These are phyloP conservation scores for Cyclopterus lumpus DNA, from an alignment of 2,797 vertebrate genomes.

Conservation along the genomic window DNA sequence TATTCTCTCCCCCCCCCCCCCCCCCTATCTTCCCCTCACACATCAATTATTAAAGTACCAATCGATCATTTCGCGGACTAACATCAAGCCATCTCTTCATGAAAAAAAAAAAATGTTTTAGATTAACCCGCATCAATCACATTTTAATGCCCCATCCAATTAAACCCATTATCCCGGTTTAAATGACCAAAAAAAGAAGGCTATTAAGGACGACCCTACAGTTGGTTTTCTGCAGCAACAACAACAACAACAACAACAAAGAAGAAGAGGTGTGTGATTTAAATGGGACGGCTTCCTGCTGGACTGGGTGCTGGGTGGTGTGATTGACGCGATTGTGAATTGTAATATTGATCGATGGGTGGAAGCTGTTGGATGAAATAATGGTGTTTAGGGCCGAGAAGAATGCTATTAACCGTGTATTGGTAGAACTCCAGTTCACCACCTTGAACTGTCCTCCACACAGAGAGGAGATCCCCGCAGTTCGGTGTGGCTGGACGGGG, in stretches of 20 bases:
- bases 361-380: conserved; percentile 76
- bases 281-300: conserved; percentile 57
- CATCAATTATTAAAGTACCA: conserved; percentile 87
- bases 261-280: conserved; percentile 46
- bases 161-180: conserved; percentile 53
- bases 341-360: conserved; percentile 79
- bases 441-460: conserved; percentile 68
- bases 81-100: conserved; percentile 77
- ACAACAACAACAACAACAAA: background rate
- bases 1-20: conserved; percentile 47
- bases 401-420: conserved; percentile 66
- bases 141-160: conserved; percentile 60
- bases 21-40: conserved; percentile 74
- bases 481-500: background rate
- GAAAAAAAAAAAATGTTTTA: conserved; percentile 70
- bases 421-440: conserved; percentile 54
- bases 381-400: conserved; percentile 71
- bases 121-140: conserved; percentile 76
- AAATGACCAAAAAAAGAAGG: conserved; percentile 17
- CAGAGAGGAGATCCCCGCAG: conserved; percentile 17
- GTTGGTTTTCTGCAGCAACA: conserved; percentile 4
- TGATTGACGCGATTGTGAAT: conserved; percentile 76
- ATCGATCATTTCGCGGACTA: conserved; percentile 84
- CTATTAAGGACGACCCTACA: background rate
- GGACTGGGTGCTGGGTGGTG: conserved; percentile 49